These are phyloP conservation scores for Prinia subflava DNA, from an alignment of 2,113 vertebrate genomes.

Conservation along the genomic window DNA sequence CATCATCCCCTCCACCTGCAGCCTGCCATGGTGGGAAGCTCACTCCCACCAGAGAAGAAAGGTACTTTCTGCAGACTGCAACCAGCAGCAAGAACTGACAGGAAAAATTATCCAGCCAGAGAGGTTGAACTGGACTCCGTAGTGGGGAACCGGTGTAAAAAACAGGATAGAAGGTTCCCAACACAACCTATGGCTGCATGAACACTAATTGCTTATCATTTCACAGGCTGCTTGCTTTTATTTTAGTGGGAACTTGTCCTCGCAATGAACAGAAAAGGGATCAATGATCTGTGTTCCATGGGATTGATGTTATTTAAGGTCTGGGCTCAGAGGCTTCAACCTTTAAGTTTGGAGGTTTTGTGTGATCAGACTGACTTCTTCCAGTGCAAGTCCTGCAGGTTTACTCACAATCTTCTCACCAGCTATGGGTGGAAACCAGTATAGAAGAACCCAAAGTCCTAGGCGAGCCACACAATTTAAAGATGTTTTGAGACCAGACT, in stretches of 20 bases:
- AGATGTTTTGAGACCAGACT: neutral
- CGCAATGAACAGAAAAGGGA: neutral
- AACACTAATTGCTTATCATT: neutral
- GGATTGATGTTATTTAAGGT: neutral
- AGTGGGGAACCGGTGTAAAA: neutral
- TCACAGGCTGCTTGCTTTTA: neutral
- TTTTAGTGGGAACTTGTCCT: neutral
- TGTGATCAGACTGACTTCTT: neutral
- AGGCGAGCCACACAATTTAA: neutral
- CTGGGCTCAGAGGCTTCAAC: neutral
- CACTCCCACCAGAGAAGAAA: neutral
- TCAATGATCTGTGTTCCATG: neutral
- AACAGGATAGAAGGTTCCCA: fast-evolving
- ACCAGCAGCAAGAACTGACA: neutral
- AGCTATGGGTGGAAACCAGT: neutral
- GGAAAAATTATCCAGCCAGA: neutral
- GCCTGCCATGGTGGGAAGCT: neutral
- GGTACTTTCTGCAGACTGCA: neutral
- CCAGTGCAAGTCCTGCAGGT: neutral
- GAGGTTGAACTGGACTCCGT: neutral
- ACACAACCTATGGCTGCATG: neutral
- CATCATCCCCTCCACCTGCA: fast-evolving
- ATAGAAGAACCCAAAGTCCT: neutral
- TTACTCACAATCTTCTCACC: neutral
- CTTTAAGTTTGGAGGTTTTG: neutral